Evolutionary conservation across 2,888 invertebrate species (phyloP), one percentile per base, ranked within the genome.

Genomic region (Muschampia plurimacula): DNA sequence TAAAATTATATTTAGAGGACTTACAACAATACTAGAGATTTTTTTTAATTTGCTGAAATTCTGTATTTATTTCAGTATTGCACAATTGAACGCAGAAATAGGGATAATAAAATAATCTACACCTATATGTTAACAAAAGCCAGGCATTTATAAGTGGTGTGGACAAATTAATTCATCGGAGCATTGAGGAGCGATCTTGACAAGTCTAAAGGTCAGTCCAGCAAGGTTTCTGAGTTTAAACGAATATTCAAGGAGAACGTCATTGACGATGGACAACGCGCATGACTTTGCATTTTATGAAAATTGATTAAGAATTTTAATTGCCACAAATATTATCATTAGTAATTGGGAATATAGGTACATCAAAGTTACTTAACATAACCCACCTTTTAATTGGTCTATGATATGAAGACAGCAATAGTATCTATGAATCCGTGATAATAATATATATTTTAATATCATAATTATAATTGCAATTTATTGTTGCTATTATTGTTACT

Each of bases 241-340:
- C 69, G 70, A 68, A 59, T 69, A 62, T 46, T 76, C 78, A 79
- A 80, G 79, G 80, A 73, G 74, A 74, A 66, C 36, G 64, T 52
- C 69, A 72, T 74, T 70, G 49, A 60, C 60, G 66, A 72, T 4
- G 46, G n/a, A 46, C 44, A 60, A 60, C 44, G n/a, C 67, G 60
- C 12, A 36, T 57, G 59, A 60, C 60, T 57, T 28, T 32, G 65
- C 39, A 10, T 28, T 67, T 67, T 49, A 32, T 60, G 1, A n/a
- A 62, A 55, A 52, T 67, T 62, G 65, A 71, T 66, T 66, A 66
- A 36, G 59, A 62, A 36, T 3, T 62, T 59, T 1, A n/a, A n/a
- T 6, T n/a, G 49, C n/a, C 7, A n/a, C 2, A 32, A 2, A n/a
- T n/a, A n/a, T n/a, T 49, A n/a, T 49, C 1, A 8, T 8, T 6